Conservation (phyloP, 53 echinoderm and acorn worm species). For the Pentamera pediparva region DNA sequence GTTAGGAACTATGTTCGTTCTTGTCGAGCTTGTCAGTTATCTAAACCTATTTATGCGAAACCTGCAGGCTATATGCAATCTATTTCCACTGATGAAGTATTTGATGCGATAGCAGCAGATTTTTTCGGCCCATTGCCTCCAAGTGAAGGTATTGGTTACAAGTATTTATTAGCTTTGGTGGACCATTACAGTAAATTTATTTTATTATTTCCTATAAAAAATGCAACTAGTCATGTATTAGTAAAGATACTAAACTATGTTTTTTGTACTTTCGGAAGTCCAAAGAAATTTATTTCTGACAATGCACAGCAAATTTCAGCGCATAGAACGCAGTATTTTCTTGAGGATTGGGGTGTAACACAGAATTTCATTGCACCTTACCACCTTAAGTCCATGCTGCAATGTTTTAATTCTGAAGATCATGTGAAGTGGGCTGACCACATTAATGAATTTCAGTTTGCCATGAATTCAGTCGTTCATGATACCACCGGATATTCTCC, state of each 20-base stretch:
- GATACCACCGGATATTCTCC: constrained; percentile 52
- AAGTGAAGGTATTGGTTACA: constrained; percentile 36
- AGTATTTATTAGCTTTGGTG: constrained; percentile 26
- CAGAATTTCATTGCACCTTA: constrained; percentile 51
- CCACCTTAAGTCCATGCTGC: constrained; percentile 60
- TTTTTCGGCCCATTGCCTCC: constrained; percentile 44
- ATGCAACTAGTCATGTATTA: constrained; percentile 34
- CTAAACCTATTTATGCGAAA: constrained; percentile 2
- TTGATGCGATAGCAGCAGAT: constrained; percentile 48
- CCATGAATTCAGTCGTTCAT: constrained; percentile 39
- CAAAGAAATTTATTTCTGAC: constrained; percentile 46
- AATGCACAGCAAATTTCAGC: constrained; percentile 54
- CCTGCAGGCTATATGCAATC: constrained; percentile 41
- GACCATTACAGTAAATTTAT: constrained; percentile 36
- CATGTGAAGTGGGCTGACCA: constrained; percentile 50
- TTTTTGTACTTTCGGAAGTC: constrained; percentile 51
- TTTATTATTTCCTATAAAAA: constrained; percentile 41
- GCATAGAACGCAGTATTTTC: not conserved
- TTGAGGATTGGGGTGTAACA: constrained; percentile 44
- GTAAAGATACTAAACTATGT: constrained; percentile 30
- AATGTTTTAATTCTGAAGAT: constrained; percentile 33
- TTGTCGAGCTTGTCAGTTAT: constrained; percentile 10
- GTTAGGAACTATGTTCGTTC: constrained; percentile 12
- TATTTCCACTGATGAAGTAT: not conserved
- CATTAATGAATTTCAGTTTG: constrained; percentile 44